phyloP scores from a whole-genome alignment of 2,113 vertebrate genomes.

The Oostethus manadensis region DNA sequence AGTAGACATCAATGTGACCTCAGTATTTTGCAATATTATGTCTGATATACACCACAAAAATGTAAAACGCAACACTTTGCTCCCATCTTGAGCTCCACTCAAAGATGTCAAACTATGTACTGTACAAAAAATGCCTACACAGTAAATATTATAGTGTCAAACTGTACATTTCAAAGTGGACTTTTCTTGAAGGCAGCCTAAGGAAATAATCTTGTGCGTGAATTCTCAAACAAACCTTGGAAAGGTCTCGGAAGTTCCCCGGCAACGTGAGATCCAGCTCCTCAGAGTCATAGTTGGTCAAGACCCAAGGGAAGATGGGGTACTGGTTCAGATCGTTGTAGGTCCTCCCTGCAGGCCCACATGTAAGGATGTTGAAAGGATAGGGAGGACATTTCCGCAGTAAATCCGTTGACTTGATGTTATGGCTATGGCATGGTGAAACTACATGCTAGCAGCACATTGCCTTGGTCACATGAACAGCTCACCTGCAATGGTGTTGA shows the following conservation, averaged over 20 bases:
- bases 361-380: neutral
- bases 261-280: constrained; percentile 95
- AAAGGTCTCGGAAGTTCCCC: constrained; percentile 97
- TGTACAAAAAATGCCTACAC: no score
- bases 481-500: constrained; percentile 98
- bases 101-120: no score
- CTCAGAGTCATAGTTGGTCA: constrained; percentile 98
- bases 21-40: no score
- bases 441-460: neutral
- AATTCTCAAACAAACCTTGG: constrained; percentile 84
- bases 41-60: no score
- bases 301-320: constrained; percentile 95
- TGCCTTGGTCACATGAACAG: neutral
- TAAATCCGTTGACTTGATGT: neutral
- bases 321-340: constrained; percentile 98
- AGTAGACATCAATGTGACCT: no score
- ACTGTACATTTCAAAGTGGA: no score
- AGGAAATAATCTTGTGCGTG: neutral
- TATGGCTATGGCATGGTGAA: neutral
- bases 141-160: no score
- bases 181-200: no score
- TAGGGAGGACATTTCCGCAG: neutral
- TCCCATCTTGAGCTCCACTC: no score
- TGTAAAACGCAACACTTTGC: no score
- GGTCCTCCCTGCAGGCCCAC: constrained; percentile 79